phyloP scores from a whole-genome alignment of 1,140 invertebrate genomes.

The Triops cancriformis region DNA sequence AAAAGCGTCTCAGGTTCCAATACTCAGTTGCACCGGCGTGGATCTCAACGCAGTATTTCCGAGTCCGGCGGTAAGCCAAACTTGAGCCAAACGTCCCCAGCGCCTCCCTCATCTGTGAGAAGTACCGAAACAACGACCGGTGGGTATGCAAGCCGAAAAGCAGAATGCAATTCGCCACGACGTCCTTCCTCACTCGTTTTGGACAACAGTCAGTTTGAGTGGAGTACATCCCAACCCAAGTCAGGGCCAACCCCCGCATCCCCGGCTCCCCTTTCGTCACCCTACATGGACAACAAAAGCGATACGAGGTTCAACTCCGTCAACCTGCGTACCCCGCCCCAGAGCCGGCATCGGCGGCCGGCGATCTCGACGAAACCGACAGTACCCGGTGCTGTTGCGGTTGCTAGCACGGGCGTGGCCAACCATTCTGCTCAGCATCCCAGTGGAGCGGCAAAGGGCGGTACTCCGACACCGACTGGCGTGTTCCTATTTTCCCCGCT shows the following conservation, averaged over 20 bases:
- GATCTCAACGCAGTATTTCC: background rate
- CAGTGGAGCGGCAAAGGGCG: background rate
- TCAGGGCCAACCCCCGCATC: background rate
- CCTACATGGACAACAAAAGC: background rate
- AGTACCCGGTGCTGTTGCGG: background rate
- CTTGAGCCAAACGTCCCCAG: background rate
- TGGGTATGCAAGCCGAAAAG: background rate
- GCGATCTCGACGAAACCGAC: background rate
- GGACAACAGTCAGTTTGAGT: constrained; percentile 15
- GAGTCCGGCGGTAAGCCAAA: constrained; percentile 4
- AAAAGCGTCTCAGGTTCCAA: constrained; percentile 16
- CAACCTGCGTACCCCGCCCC: background rate
- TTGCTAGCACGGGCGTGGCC: background rate
- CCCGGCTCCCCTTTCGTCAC: background rate
- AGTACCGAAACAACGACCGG: background rate
- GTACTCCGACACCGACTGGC: constrained; percentile 16
- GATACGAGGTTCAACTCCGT: background rate
- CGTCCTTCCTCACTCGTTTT: constrained; percentile 24
- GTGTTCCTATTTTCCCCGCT: background rate
- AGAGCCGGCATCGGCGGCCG: background rate
- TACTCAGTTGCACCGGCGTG: background rate
- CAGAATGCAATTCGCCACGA: constrained; percentile 19
- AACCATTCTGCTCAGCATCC: background rate
- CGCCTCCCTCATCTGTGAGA: background rate
- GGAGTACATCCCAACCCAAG: background rate